Base-by-base conservation (phyloP, 1,140 invertebrate species). In the Potamilus streckersoni region DNA sequence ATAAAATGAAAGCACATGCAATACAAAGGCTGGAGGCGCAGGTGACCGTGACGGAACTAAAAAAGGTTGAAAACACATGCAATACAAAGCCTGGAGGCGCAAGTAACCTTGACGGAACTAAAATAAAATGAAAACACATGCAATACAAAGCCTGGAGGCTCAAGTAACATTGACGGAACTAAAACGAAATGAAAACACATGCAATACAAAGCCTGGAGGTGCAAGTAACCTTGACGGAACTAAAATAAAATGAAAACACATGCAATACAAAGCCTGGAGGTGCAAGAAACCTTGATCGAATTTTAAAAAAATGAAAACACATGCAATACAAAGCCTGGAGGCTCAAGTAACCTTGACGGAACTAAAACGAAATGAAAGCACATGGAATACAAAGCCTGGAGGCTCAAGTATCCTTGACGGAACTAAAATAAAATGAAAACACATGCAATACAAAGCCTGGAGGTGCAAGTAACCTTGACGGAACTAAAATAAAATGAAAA, bases 231-330 rank as follows among this genome's bases (percentile, higher is more conserved):
- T 72, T 95, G 94, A 77, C 93, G 92, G 96, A 98, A 98, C 91
- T 92, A 83, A 60, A 86, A 81, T 74, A 70, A 72, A 74, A 69
- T 71, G 3, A 27, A 58, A 14, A 71, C 11, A 55, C 23, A 38
- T 38, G 8, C 38, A 38, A 38, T n/a, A n/a, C n/a, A 99, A 88
- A 0, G 98, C 98, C 89, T 99, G 98, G 17, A 99, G 91, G 66
- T 98, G 91, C 92, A 96, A 95, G 86, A 98, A 98, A 38, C 97
- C 98, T 72, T 95, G 94, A 77, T 93, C 92, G 96, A 98, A 98
- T 91, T 92, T 83, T 58, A 86, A 81, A 73, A 70, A 72, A 74
- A 69, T 71, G 3, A 27, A 58, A 14, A 71, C 11, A 55, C 23
- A 38, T 38, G 8, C 38, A 38, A 38, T n/a, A n/a, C n/a, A 99